Evolutionary conservation across 2,113 vertebrate genomes (phyloP), one percentile per base, ranked within the genome.

Genomic region (Peucedramus taeniatus): DNA sequence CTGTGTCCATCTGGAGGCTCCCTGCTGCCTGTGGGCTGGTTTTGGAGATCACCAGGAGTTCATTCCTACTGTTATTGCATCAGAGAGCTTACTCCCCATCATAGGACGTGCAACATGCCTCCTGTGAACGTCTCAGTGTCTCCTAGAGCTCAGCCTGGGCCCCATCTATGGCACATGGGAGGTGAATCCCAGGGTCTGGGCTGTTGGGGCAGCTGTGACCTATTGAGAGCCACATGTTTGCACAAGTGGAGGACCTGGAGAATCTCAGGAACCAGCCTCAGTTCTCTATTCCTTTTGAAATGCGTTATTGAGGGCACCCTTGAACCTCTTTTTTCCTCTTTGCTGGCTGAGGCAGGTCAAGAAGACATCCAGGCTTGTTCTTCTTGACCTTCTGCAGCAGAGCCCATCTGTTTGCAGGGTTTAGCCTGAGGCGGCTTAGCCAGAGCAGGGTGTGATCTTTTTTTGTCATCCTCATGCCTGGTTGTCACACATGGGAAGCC

Each of bases 391-490:
- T 97, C 86, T 89, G 71, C 53, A 66, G 61, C 0, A 3, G 35
- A 87, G 93, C 90, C 94, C 94, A 95, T 96, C 94, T 96, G 94
- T 78, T 97, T 94, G 80, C 61, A 71, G 90, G 96, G 80, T 97
- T 97, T 97, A 96, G 76, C 92, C 85, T 87, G 90, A 96, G 90
- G 94, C 90, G 69, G 96, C 94, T 97, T 96, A 96, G 60, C 83
- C 63, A 68, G 92, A 95, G 95, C 79, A 85, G 54, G 65, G 84
- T 60, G 85, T 61, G 92, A 94, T 88, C 90, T 96, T 94, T 95
- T 93, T 96, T 92, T 92, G 93, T 94, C 94, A 50, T 56, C 45
- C 77, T 95, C 72, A 75, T 90, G 96, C 90, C 90, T 9, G 1
- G 35, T 77, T 75, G 44, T 93, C 83, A 22, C 22, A 87, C 49